These are phyloP conservation scores for Myripristis murdjan DNA, from an alignment of 2,797 vertebrate genomes.

Conservation along the genomic window DNA sequence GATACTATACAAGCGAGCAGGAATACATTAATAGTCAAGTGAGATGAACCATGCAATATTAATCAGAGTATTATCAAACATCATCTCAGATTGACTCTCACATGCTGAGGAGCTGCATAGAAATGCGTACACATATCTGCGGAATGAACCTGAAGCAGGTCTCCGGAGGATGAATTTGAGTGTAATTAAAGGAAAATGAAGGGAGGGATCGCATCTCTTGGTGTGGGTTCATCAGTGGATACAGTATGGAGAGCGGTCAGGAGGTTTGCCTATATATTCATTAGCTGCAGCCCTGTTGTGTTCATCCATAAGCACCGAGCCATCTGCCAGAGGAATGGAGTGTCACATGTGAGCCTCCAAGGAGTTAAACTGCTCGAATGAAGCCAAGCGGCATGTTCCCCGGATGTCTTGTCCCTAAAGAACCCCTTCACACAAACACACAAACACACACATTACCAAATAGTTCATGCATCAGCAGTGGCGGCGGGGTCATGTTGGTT, in stretches of 20 bases:
- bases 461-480: slow-evolving; percentile 13
- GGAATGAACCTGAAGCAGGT: slow-evolving; percentile 41
- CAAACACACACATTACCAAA: slow-evolving; percentile 3
- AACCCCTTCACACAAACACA: slow-evolving; percentile 11
- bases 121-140: slow-evolving; percentile 30
- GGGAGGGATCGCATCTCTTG: slow-evolving; percentile 42
- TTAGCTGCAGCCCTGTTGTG: slow-evolving; percentile 41
- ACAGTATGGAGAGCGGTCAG: slow-evolving; percentile 33
- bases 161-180: slow-evolving; percentile 43
- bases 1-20: slow-evolving; percentile 64
- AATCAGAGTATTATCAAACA: slow-evolving; percentile 80
- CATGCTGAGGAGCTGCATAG: slow-evolving; percentile 44
- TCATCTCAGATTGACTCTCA: slow-evolving; percentile 67
- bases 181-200: slow-evolving; percentile 59
- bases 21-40: slow-evolving; percentile 79
- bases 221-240: slow-evolving; percentile 22
- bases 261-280: neutral
- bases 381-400: slow-evolving; percentile 41
- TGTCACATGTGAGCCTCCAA: slow-evolving; percentile 17
- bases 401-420: slow-evolving; percentile 14
- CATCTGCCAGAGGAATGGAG: slow-evolving; percentile 41
- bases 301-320: slow-evolving; percentile 17
- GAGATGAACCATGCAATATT: slow-evolving; percentile 79
- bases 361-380: slow-evolving; percentile 48
- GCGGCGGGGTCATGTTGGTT: slow-evolving; percentile 22